A percentile compares a stretch with the other conserved stretches of the same genome.
phyloP scores from a whole-genome alignment of 1,140 invertebrate genomes.

The Chymomyza costata region DNA sequence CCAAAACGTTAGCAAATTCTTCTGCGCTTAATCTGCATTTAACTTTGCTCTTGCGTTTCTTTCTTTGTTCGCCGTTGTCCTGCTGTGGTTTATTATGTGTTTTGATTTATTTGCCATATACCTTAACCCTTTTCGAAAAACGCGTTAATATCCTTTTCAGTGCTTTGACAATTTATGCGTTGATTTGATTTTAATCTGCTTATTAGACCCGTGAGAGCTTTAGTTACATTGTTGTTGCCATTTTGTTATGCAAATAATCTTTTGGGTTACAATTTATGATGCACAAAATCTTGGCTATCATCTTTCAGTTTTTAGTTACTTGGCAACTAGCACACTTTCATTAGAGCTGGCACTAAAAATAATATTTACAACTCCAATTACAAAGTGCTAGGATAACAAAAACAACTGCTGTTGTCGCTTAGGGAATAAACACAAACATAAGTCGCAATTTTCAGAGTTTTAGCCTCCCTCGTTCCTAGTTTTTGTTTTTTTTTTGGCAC shows the following conservation, averaged over 20 bases:
- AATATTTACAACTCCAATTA: conserved; percentile 62
- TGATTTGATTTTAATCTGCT: conserved; percentile 62
- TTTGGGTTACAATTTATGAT: too few species aligned
- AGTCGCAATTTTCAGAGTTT: conserved; percentile 41
- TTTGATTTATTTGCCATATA: conserved; percentile 58
- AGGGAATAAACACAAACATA: conserved; percentile 49
- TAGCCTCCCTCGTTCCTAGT: conserved; percentile 1
- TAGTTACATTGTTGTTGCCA: neutral
- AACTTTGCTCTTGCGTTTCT: too few species aligned
- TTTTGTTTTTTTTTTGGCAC: too few species aligned
- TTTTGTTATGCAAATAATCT: conserved; percentile 25
- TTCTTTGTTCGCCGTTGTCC: conserved; percentile 30
- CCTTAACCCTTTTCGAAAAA: conserved; percentile 52
- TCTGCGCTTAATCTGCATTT: too few species aligned
- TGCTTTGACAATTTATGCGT: conserved; percentile 50
- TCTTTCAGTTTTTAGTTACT: too few species aligned
- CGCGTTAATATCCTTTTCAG: conserved; percentile 57
- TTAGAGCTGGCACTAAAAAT: too few species aligned
- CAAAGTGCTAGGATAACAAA: conserved; percentile 53
- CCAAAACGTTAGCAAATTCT: too few species aligned
- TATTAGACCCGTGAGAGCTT: conserved; percentile 23
- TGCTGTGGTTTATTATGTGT: conserved; percentile 38
- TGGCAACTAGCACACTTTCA: too few species aligned
- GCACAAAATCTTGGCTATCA: too few species aligned
- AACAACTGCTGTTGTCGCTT: conserved; percentile 25